Conservation (phyloP, 2,888 invertebrate genomes). For the Nymphalis urticae region DNA sequence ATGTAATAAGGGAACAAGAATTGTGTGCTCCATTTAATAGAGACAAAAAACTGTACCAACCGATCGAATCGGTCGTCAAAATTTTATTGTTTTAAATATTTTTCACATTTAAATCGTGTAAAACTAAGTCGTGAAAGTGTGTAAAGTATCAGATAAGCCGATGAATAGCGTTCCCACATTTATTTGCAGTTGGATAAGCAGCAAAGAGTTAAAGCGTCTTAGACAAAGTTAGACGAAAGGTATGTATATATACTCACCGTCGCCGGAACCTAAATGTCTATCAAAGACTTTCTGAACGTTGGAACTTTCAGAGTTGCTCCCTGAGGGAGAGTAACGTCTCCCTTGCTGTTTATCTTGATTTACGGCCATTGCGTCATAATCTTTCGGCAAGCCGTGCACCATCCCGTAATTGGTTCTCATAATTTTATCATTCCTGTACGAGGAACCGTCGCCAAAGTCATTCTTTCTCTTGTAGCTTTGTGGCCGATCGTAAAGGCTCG, state of each 20-base stretch:
- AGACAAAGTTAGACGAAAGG: not conserved
- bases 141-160: conserved; percentile 45
- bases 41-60: not conserved
- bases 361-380: conserved; percentile 57
- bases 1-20: conserved; percentile 32
- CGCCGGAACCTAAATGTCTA: conserved; percentile 69
- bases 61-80: not conserved
- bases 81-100: not conserved
- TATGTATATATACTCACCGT: conserved; percentile 63
- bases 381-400: conserved; percentile 61
- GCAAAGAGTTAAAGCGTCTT: conserved; percentile 39
- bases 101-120: not conserved
- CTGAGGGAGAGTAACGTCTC: conserved; percentile 61
- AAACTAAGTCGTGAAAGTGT: conserved; percentile 20
- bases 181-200: conserved; percentile 39
- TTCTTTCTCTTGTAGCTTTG: conserved; percentile 70
- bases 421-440: conserved; percentile 70
- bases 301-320: conserved; percentile 52
- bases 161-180: conserved; percentile 46
- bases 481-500: conserved; percentile 67
- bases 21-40: conserved; percentile 18
- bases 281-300: conserved; percentile 65
- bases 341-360: conserved; percentile 58
- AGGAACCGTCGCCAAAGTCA: conserved; percentile 66
- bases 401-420: conserved; percentile 68